Conservation (phyloP, 2,113 vertebrate genomes). For the Pelobates fuscus region DNA sequence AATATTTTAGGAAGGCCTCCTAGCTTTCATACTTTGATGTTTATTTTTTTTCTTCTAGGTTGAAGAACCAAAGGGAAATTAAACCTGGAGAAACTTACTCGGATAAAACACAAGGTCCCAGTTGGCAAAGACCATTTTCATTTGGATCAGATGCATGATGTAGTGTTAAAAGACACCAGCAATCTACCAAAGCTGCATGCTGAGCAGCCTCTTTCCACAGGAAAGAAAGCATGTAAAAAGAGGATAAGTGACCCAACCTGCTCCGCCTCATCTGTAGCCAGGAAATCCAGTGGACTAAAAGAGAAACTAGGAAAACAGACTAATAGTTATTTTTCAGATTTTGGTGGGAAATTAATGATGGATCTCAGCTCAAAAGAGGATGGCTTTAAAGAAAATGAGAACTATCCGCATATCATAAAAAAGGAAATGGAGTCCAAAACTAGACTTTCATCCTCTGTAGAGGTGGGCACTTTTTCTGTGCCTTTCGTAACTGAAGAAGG, state of each 20-base stretch:
- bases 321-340: not conserved
- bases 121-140: not conserved
- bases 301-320: not conserved
- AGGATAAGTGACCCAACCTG: not conserved
- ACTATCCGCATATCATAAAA: not conserved
- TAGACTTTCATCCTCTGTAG: not conserved
- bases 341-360: not conserved
- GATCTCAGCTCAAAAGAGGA: not conserved
- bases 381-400: not conserved
- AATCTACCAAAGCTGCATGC: not conserved
- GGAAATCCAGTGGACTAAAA: not conserved
- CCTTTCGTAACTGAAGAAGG: not conserved
- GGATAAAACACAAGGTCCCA: not conserved
- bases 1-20: too few species aligned
- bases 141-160: not conserved
- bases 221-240: not conserved
- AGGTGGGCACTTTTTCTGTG: too few species aligned
- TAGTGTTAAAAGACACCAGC: slow-evolving; percentile 15
- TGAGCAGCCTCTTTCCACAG: not conserved
- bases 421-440: not conserved
- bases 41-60: too few species aligned
- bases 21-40: too few species aligned
- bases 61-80: not conserved
- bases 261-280: not conserved
- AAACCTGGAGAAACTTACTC: slow-evolving; percentile 15